Evolutionary conservation across 2,797 vertebrate genomes (phyloP), one percentile per base, ranked within the genome.

Genomic region (Phataginus tetradactyla): DNA sequence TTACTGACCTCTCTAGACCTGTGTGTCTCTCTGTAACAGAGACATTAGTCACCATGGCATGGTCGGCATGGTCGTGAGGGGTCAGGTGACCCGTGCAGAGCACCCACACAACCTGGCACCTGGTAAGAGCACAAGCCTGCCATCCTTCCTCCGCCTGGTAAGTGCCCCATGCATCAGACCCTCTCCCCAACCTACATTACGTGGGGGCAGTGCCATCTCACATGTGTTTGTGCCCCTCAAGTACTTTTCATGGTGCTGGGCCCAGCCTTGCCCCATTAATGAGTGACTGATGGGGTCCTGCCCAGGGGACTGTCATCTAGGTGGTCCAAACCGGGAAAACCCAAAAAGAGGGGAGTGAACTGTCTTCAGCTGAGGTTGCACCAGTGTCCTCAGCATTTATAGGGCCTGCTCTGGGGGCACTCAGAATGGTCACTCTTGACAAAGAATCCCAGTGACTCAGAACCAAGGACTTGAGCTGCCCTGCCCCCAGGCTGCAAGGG

Each of bases 31-130:
- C 45, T 69, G 34, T 55, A 29, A 21, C 51, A 75, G n/a, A 29
- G 21, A 17, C 0, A 4, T 18, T 15, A 55, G 45, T 1, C 3
- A 14, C 12, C 45, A 45, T 11, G 45, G 45, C 45, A 45, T 45
- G 45, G 45, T 45, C 45, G 45, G 45, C 45, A 45, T 45, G 45
- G 45, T 12, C 10, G 10, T 45, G 45, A 12, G 11, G 42, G 45
- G 45, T 11, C 21, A 25, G 49, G 18, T 1, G 5, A 10, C 9
- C 1, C 0, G 0, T 39, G 37, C 3, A 27, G n/a, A 39, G 32
- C 2, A 12, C 49, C n/a, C 7, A 2, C 55, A 20, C 27, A 29
- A 4, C 8, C 23, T 0, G 18, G 53, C 13, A 13, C 20, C 64
- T 10, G 7, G 15, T 55, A 18, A 68, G 17, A 37, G 64, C 51